A percentile compares a stretch with the other conserved stretches of the same genome.
Conservation (phyloP, 1,140 invertebrate genomes). For the Pseudomyrmex gracilis region DNA sequence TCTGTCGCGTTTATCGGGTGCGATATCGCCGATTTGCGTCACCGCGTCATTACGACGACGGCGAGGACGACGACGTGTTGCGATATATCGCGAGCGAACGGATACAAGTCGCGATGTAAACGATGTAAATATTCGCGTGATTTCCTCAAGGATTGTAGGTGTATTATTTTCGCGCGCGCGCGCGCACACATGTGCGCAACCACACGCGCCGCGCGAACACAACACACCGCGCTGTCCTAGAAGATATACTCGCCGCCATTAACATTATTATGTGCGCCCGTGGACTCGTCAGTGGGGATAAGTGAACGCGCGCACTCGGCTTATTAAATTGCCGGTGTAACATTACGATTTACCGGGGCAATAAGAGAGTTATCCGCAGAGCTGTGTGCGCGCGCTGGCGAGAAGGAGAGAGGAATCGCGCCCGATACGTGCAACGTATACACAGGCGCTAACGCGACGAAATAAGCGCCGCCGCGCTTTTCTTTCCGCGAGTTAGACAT, state of each 20-base stretch:
- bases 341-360: conserved; percentile 76
- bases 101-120: background rate
- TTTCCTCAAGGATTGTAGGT: conserved; percentile 49
- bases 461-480: background rate
- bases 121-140: conserved; percentile 53
- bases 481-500: background rate
- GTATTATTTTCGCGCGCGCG: conserved; percentile 41
- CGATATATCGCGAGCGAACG: conserved; percentile 13
- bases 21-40: conserved; percentile 42
- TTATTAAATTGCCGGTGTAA: conserved; percentile 77
- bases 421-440: conserved; percentile 29
- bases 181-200: background rate
- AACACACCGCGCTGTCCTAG: conserved; percentile 65
- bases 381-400: conserved; percentile 19
- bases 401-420: background rate
- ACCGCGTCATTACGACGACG: conserved; percentile 58
- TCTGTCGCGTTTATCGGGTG: conserved; percentile 37
- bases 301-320: conserved; percentile 70
- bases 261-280: conserved; percentile 76
- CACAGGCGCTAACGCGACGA: conserved; percentile 41
- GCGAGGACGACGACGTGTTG: conserved; percentile 48
- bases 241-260: conserved; percentile 77
- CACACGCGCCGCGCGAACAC: background rate
- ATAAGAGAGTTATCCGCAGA: conserved; percentile 74
- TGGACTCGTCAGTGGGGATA: conserved; percentile 72